Evolutionary conservation across 2,888 invertebrate species (phyloP), one percentile per base, ranked within the genome.

Genomic region (Piscicola geometra): DNA sequence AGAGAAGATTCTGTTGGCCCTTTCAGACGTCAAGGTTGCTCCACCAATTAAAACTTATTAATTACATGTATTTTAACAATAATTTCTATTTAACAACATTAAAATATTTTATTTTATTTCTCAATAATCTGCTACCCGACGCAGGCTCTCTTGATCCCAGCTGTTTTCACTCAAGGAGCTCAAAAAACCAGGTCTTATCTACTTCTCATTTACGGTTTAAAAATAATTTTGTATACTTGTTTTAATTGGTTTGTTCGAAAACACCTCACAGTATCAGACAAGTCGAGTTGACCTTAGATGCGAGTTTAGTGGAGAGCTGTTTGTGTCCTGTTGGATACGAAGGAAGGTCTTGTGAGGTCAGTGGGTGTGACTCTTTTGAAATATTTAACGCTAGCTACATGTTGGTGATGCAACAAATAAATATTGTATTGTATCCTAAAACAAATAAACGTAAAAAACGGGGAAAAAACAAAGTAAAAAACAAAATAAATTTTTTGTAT

Each of bases 261-360:
- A 25, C 9, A 56, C 3, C n/a, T 56, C 5, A 41, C 41, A 79
- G 78, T n/a, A 75, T 80, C 71, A 78, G 79, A 21, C 50, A 77
- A 30, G 41, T 78, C 1, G 28, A 3, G 5, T 79, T 72, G 41
- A 33, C 47, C n/a, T 9, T 66, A 30, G 68, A 76, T 15, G 72
- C 78, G 1, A n/a, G 60, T 9, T 66, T 60, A 30, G 79, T 80
- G 28, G 81, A 81, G 76, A 75, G 79, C 66, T 81, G 81, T 72
- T 28, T 28, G 1, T 81, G 81, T 76, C 78, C 78, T 1, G n/a
- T 64, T 2, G 80, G 79, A 32, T 81, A 81, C 71, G 52, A 68
- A 1, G 81, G 81, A 0, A 75, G 76, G n/a, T 81, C 81, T 15
- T 81, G 81, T 75, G 80, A 81, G 79, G 81, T 81, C 32, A 12